Evolutionary conservation across 1,140 invertebrate genomes (phyloP), one percentile per base, ranked within the genome.

Genomic region (Drosophila pectinifera): DNA sequence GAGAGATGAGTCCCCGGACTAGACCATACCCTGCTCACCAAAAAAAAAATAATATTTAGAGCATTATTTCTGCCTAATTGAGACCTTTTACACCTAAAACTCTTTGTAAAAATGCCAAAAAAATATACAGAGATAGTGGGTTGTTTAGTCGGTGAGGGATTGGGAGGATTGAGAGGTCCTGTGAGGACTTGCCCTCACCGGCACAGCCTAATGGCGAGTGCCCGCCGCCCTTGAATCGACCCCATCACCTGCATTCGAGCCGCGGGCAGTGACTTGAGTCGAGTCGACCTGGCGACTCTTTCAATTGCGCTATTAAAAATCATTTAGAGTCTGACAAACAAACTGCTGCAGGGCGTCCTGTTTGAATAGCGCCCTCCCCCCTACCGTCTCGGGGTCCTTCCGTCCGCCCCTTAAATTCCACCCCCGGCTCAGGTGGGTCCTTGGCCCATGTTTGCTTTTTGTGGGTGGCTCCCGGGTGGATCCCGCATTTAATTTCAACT

Each of bases 261-360:
- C 61, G 48, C 39, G 54, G 54, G 61, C 73, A 64, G 70, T 67
- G 72, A 75, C 73, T 75, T 65, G 73, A 65, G 57, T 65, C 55
- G 36, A 64, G 70, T 75, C 73, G 57, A 75, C 51, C 73, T 58
- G 69, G 63, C 70, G 69, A 74, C 49, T 74, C 65, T 72, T 80
- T 72, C 78, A 80, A 80, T 80, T 61, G 78, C 78, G 78, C 73
- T 80, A 80, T 80, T 80, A 80, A 80, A 78, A 80, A 80, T 80
- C 78, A 80, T 80, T 80, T 80, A 80, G 58, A 75, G 63, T 80
- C 72, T 63, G 70, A 74, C 69, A 79, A 79, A 79, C 57, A 79
- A 79, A 59, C 77, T 74, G 73, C 73, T 69, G 73, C 53, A 77
- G 62, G 61, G 59, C 73, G 43, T 45, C 73, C 63, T 75, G 57